These are phyloP conservation scores for Eupithecia subumbrata DNA, from an alignment of 2,888 invertebrate species.

Conservation along the genomic window DNA sequence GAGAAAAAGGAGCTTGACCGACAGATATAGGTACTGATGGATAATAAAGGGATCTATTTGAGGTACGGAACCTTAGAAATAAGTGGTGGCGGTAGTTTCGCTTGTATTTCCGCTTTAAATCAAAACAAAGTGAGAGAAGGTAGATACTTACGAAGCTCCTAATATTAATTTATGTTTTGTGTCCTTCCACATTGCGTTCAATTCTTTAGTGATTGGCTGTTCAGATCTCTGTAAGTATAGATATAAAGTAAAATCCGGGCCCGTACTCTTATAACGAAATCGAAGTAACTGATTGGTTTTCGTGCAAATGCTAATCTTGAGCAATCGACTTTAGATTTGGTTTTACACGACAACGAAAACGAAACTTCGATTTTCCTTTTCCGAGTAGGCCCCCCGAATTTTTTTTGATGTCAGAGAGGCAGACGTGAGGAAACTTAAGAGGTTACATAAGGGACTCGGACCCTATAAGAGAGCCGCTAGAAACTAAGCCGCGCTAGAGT, in stretches of 20 bases:
- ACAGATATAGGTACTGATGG: too few relatives aligned
- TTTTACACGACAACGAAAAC: too few relatives aligned
- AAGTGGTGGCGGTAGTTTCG: not conserved
- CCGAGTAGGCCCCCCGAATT: too few relatives aligned
- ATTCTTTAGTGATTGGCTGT: constrained; percentile 70
- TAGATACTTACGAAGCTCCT: constrained; percentile 77
- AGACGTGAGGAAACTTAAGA: not conserved
- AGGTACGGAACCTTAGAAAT: not conserved
- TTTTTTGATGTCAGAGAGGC: not conserved
- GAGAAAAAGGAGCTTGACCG: too few relatives aligned
- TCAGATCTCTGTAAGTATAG: constrained; percentile 68
- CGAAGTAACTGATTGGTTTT: too few relatives aligned
- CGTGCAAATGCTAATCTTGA: too few relatives aligned
- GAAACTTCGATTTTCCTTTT: too few relatives aligned
- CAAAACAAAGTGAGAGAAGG: not conserved
- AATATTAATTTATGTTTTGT: constrained; percentile 77
- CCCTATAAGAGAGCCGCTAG: too few relatives aligned
- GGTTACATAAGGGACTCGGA: not conserved
- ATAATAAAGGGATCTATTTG: too few relatives aligned
- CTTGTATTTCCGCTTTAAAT: not conserved
- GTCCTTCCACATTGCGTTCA: constrained; percentile 68
- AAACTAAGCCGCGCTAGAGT: not conserved
- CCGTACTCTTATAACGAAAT: too few relatives aligned
- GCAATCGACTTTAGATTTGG: too few relatives aligned
- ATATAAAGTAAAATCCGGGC: not conserved